A percentile compares a stretch with the other conserved stretches of the same genome.
These are phyloP conservation scores for Semaprochilodus insignis DNA, from an alignment of 2,797 vertebrate genomes.

Conservation along the genomic window DNA sequence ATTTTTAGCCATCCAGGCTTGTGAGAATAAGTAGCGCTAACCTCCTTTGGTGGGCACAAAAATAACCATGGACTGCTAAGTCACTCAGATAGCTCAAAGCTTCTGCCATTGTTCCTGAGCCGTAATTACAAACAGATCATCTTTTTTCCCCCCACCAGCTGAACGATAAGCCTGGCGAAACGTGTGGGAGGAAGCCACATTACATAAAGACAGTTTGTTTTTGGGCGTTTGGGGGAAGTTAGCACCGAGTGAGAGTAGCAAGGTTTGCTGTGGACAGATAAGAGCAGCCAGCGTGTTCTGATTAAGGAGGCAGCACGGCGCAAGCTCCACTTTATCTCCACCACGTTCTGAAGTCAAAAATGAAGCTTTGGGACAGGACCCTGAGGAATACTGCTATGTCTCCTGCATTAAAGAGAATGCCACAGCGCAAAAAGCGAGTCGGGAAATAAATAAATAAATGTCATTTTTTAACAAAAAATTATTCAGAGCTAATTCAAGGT, in stretches of 20 bases:
- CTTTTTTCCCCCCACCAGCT: constrained; percentile 32
- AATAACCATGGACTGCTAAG: constrained; percentile 19
- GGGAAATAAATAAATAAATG: constrained; percentile 64
- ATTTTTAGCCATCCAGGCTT: background rate
- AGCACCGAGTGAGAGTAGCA: constrained; percentile 63
- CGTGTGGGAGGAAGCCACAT: constrained; percentile 65
- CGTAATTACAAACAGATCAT: constrained; percentile 51
- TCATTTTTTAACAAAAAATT: constrained; percentile 51
- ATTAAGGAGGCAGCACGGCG: constrained; percentile 71
- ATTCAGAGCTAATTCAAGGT: constrained; percentile 57
- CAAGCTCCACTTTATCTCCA: constrained; percentile 67
- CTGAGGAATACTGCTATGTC: constrained; percentile 46
- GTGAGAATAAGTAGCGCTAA: background rate
- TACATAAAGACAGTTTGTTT: constrained; percentile 69
- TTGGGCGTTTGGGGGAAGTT: constrained; percentile 65
- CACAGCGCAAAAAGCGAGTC: constrained; percentile 45
- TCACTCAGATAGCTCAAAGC: constrained; percentile 29
- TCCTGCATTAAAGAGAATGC: constrained; percentile 51
- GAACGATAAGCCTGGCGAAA: constrained; percentile 40
- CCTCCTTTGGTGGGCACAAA: constrained; percentile 13
- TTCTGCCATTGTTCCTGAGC: constrained; percentile 36
- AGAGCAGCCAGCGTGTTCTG: constrained; percentile 73
- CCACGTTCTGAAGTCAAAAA: constrained; percentile 54
- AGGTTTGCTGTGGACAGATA: constrained; percentile 78
- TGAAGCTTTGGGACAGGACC: constrained; percentile 48